Base-by-base conservation (phyloP, 2,888 invertebrate genomes). In the Hirudinaria manillensis region DNA sequence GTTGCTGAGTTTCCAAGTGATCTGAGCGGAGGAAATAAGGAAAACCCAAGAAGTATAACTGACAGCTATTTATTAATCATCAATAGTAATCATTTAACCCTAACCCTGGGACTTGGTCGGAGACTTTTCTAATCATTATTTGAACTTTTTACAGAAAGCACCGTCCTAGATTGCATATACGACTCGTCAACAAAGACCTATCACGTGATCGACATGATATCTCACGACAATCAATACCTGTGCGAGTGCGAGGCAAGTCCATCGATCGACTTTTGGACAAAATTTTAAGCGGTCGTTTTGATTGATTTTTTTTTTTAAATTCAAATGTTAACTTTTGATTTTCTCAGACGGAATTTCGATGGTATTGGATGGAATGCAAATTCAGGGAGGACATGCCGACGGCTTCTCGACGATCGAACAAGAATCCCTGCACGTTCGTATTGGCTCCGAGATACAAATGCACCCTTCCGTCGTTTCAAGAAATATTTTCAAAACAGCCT, bases 11-110 rank as follows among this genome's bases (percentile, higher is more conserved):
- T 61, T 16, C 29, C 24, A 4, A 21, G 21, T 61, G 61, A 24
- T 61, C 29, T 61, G 29, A 61, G n/a, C n/a, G 61, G 61, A 27
- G 61, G 61, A 61, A 61, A 61, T n/a, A 61, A n/a, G 19, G 61
- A 27, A 27, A 27, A n/a, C 29, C 29, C 24, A 61, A 7, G n/a
- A 61, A 61, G 61, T 16, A 61, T 61, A 6, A 4, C n/a, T 13
- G n/a, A 61, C 2, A 1, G n/a, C 24, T 7, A 7, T 53, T 61
- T 61, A 56, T 61, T n/a, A 45, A 16, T 45, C 45, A 10, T 45
- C 10, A 16, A 45, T 45, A 45, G 3, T 4, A 45, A 45, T 45
- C 13, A 10, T 16, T 10, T 10, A n/a, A n/a, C n/a, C n/a, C n/a
- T n/a, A n/a, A n/a, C n/a, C n/a, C n/a, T n/a, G 13, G 16, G 45